These are phyloP conservation scores for Calonectris borealis DNA, from an alignment of 2,113 vertebrate genomes.

Conservation along the genomic window DNA sequence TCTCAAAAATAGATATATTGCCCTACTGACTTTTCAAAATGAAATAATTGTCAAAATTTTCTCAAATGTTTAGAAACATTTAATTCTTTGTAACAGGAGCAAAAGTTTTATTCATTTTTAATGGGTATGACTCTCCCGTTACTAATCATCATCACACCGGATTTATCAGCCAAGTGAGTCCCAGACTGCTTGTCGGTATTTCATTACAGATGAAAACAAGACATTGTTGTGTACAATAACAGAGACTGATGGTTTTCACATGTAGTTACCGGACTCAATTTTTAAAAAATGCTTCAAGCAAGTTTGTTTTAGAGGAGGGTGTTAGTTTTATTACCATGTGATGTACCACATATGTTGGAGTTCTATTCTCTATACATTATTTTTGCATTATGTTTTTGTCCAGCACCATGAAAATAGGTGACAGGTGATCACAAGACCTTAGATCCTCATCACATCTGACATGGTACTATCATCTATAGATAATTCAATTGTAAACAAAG, in stretches of 20 bases:
- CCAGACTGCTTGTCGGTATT: background rate
- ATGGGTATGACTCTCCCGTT: background rate
- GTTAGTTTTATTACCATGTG: background rate
- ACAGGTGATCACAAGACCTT: constrained; percentile 31
- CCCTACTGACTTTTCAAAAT: background rate
- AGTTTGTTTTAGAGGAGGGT: background rate
- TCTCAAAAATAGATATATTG: background rate
- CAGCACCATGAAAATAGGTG: constrained; percentile 27
- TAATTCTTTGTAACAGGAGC: background rate
- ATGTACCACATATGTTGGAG: background rate
- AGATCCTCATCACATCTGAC: background rate
- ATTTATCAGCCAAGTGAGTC: background rate
- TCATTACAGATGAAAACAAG: background rate
- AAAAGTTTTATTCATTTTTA: background rate
- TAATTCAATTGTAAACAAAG: constrained; percentile 64
- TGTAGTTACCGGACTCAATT: background rate
- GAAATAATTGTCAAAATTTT: background rate
- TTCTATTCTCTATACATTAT: background rate
- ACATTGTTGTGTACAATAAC: background rate
- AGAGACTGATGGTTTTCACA: background rate
- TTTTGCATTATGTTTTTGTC: background rate
- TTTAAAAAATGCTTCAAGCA: background rate
- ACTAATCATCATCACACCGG: background rate
- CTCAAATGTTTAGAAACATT: background rate
- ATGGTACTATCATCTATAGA: background rate